phyloP scores from a whole-genome alignment of 2,888 invertebrate genomes.

The Polia nebulosa region DNA sequence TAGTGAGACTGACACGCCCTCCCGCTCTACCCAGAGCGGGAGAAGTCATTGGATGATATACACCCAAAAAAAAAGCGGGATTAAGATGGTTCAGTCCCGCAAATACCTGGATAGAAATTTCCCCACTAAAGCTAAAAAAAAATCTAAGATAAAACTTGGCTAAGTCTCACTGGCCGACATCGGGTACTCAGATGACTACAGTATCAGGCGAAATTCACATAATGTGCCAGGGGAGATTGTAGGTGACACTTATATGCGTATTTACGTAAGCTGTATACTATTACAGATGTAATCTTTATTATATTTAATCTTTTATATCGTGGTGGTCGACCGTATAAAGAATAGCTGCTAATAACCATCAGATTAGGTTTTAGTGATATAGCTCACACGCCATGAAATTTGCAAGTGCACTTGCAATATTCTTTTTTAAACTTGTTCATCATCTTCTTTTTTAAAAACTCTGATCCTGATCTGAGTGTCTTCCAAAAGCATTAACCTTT shows the following conservation, averaged over 20 bases:
- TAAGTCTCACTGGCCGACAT: neutral
- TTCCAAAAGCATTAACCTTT: too few species aligned
- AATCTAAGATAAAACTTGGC: neutral
- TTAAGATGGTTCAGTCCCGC: too few species aligned
- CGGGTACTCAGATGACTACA: neutral
- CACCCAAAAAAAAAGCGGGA: too few species aligned
- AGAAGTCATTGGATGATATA: too few species aligned
- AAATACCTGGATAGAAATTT: too few species aligned
- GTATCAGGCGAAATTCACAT: constrained; percentile 30
- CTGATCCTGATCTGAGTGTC: too few species aligned
- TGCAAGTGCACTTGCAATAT: neutral
- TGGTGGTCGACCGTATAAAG: neutral
- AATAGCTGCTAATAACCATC: neutral
- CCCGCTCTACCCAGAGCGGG: too few species aligned
- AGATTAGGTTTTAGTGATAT: neutral
- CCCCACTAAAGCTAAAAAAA: too few species aligned
- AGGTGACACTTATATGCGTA: neutral
- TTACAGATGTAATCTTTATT: constrained; percentile 1
- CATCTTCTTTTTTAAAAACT: too few species aligned
- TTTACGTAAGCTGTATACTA: neutral
- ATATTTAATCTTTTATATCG: constrained; percentile 23
- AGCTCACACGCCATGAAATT: neutral
- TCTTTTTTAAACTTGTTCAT: neutral
- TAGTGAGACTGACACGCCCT: too few species aligned
- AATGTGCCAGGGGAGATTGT: neutral